Percentiles rank a stretch among this genome's conserved stretches.
Evolutionary conservation across 2,113 vertebrate genomes (phyloP).

Genomic region (Otolemur garnettii): DNA sequence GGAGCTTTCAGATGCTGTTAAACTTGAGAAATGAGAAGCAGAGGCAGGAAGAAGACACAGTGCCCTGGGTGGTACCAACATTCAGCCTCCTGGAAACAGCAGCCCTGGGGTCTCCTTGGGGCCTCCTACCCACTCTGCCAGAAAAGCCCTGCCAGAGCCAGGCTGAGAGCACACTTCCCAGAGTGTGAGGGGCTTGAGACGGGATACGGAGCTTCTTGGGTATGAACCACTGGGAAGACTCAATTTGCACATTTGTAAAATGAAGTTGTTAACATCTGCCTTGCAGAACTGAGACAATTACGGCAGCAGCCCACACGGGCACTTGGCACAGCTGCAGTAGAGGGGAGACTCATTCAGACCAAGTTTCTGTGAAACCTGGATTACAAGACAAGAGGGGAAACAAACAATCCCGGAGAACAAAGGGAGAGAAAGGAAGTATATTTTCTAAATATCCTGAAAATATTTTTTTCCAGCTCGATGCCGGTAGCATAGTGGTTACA

Average conservation of each 20-base stretch:
- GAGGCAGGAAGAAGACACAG: background rate
- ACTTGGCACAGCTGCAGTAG: fast-evolving
- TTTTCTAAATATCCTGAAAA: background rate
- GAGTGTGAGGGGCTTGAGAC: fast-evolving
- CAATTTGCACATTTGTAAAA: background rate
- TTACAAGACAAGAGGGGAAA: background rate
- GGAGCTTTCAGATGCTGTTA: background rate
- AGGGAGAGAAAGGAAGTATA: background rate
- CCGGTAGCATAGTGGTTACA: too few species aligned
- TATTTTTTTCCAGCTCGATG: too few species aligned
- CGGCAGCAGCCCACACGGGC: fast-evolving
- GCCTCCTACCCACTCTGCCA: background rate
- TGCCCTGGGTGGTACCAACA: fast-evolving
- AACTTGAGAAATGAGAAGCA: background rate
- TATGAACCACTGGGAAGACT: fast-evolving
- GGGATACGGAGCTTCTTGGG: too few species aligned
- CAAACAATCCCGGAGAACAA: background rate
- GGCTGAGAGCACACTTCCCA: fast-evolving
- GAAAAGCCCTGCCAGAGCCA: too few species aligned
- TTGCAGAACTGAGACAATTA: background rate
- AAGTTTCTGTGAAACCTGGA: background rate
- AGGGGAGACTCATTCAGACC: background rate
- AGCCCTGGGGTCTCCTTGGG: too few species aligned
- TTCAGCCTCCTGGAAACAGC: background rate
- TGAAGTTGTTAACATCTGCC: fast-evolving